Conservation (phyloP, 2,113 vertebrate genomes). For the Kryptolebias marmoratus region DNA sequence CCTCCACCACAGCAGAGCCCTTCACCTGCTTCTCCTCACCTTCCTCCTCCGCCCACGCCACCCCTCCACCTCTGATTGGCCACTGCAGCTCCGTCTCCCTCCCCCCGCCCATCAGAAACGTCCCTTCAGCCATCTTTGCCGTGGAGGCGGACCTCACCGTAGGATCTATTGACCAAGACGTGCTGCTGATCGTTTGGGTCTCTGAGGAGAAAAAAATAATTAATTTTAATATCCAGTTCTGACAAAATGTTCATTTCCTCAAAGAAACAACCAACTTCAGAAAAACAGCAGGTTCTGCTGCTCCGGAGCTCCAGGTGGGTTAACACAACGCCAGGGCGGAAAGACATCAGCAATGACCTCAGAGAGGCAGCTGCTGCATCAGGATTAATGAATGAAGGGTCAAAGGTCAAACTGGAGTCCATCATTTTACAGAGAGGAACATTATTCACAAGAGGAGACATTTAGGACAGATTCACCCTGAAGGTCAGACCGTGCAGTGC, state of each 20-base stretch:
- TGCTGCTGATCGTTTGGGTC: slow-evolving; percentile 61
- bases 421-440: neutral
- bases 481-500: too few relatives aligned
- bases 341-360: too few relatives aligned
- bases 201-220: slow-evolving; percentile 8
- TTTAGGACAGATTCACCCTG: too few relatives aligned
- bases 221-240: neutral
- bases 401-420: too few relatives aligned
- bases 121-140: neutral
- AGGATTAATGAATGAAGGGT: too few relatives aligned
- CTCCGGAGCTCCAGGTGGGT: too few relatives aligned
- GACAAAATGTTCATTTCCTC: too few relatives aligned
- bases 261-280: too few relatives aligned
- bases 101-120: neutral
- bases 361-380: too few relatives aligned
- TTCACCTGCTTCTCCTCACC: slow-evolving; percentile 27
- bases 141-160: neutral
- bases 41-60: slow-evolving; percentile 35
- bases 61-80: slow-evolving; percentile 36
- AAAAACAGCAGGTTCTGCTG: too few relatives aligned
- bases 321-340: too few relatives aligned
- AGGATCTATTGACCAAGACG: slow-evolving; percentile 54
- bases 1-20: slow-evolving; percentile 42
- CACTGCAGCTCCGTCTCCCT: slow-evolving; percentile 7
- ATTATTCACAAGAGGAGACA: neutral